These are phyloP conservation scores for Operophtera brumata DNA, from an alignment of 2,888 invertebrate species.

Conservation along the genomic window DNA sequence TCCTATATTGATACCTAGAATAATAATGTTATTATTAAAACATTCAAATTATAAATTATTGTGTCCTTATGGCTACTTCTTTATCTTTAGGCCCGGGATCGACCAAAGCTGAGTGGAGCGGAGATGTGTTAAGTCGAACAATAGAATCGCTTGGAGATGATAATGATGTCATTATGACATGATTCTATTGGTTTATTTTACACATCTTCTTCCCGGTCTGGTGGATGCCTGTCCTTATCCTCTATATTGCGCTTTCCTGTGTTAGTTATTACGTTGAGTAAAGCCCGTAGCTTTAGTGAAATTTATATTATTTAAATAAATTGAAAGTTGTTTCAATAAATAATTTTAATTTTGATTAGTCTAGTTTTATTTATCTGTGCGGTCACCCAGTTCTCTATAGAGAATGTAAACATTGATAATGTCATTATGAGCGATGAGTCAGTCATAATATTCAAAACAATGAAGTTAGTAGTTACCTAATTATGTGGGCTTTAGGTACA, in stretches of 20 bases:
- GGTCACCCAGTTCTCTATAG: slow-evolving; percentile 1
- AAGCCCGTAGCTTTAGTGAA: slow-evolving; percentile 73
- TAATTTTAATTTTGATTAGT: slow-evolving; percentile 70
- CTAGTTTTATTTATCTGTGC: slow-evolving; percentile 34
- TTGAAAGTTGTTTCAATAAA: slow-evolving; percentile 78
- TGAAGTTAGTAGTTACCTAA: slow-evolving; percentile 3
- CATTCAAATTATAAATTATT: slow-evolving; percentile 34
- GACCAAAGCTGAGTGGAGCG: slow-evolving; percentile 1
- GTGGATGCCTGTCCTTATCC: slow-evolving; percentile 36
- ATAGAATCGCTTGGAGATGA: neutral
- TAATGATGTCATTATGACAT: neutral
- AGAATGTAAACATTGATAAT: slow-evolving; percentile 27
- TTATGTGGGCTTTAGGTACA: neutral
- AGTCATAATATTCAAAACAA: slow-evolving; percentile 14
- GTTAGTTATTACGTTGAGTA: slow-evolving; percentile 59
- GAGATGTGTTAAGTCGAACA: neutral
- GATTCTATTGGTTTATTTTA: neutral
- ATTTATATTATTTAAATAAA: slow-evolving; percentile 68
- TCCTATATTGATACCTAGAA: slow-evolving; percentile 71
- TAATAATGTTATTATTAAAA: slow-evolving; percentile 41
- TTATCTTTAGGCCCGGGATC: slow-evolving; percentile 39
- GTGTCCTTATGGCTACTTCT: slow-evolving; percentile 68
- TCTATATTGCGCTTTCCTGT: slow-evolving; percentile 69
- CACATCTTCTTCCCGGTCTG: slow-evolving; percentile 8
- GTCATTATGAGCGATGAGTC: slow-evolving; percentile 14